These are phyloP conservation scores for Phrynocephalus vlangalii DNA, from an alignment of 2,797 vertebrate genomes.

Conservation along the genomic window DNA sequence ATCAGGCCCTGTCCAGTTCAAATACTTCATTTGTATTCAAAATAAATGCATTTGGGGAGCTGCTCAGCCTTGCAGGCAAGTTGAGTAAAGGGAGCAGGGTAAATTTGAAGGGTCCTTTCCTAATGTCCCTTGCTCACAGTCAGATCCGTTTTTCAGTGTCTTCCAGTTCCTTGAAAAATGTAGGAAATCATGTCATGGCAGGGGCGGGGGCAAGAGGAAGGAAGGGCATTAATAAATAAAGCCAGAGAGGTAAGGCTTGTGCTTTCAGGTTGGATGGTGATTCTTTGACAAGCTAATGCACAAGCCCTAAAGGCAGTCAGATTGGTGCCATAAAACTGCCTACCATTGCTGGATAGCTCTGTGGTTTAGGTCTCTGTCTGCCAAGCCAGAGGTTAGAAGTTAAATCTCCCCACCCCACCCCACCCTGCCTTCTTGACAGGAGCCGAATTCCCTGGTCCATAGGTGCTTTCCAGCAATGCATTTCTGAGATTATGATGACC, in stretches of 20 bases:
- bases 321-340: neutral
- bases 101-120: neutral
- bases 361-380: too few species aligned
- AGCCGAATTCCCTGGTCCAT: too few species aligned
- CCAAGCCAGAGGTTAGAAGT: too few species aligned
- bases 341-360: too few species aligned
- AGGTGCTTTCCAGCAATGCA: too few species aligned
- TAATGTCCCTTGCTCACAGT: neutral
- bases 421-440: too few species aligned
- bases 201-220: neutral
- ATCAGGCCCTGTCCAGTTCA: neutral
- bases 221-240: neutral
- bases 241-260: neutral
- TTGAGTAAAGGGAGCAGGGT: neutral
- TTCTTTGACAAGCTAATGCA: neutral
- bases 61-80: neutral
- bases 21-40: neutral
- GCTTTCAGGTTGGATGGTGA: neutral
- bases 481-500: too few species aligned
- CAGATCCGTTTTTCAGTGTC: neutral
- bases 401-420: too few species aligned
- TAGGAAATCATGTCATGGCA: neutral
- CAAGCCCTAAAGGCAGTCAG: neutral
- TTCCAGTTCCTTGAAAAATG: neutral
- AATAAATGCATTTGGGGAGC: neutral